Evolutionary conservation across 2,113 vertebrate genomes (phyloP).

Genomic region (Zosterops japonicus): DNA sequence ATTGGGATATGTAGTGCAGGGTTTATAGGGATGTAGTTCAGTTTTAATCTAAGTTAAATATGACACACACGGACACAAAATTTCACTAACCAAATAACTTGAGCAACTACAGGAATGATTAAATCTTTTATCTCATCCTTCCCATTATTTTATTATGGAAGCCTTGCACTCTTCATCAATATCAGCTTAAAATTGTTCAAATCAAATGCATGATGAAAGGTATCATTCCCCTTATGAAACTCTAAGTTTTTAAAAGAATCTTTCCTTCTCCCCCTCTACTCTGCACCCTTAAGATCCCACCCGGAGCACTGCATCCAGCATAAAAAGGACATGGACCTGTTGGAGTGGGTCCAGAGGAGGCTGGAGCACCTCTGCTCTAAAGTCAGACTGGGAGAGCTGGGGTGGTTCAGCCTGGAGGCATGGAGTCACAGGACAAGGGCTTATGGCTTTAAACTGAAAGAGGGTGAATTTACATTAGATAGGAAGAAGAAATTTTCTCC

Average conservation of each 20-base stretch:
- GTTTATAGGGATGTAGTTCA: neutral
- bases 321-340: neutral
- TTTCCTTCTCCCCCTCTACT: neutral
- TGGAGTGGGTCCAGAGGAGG: neutral
- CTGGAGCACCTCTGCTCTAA: neutral
- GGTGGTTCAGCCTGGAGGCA: neutral
- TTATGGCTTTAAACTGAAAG: neutral
- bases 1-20: neutral
- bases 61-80: neutral
- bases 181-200: neutral
- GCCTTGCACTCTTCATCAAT: neutral
- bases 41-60: constrained; percentile 26
- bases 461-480: neutral
- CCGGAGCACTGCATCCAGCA: neutral
- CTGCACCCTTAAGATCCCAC: neutral
- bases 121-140: neutral
- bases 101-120: neutral
- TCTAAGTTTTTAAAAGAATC: neutral
- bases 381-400: neutral
- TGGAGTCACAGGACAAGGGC: too few species aligned
- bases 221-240: neutral
- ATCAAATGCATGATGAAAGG: neutral
- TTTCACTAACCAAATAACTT: neutral
- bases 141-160: neutral
- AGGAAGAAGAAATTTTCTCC: neutral